Conservation (phyloP, 2,888 invertebrate genomes). For the Pammene aurita region DNA sequence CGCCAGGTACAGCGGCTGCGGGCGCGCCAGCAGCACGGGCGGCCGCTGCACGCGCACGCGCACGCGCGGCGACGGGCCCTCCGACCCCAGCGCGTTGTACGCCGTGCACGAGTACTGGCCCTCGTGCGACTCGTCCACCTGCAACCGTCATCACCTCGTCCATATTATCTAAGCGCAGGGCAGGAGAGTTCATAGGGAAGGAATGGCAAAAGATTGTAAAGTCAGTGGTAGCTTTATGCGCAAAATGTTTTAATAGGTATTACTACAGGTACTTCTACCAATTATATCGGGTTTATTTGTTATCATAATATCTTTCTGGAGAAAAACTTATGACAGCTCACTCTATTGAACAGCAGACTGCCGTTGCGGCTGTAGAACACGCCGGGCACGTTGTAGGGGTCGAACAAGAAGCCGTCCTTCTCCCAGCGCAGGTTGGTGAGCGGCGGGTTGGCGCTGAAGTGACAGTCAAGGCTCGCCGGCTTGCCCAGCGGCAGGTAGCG, state of each 20-base stretch:
- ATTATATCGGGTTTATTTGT: no score
- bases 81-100: constrained; percentile 93
- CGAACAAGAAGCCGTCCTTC: constrained; percentile 95
- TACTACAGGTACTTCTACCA: no score
- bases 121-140: constrained; percentile 92
- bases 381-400: constrained; percentile 94
- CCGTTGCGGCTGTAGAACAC: constrained; percentile 94
- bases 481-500: constrained; percentile 92
- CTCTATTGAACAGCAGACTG: constrained; percentile 90
- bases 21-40: constrained; percentile 91
- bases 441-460: constrained; percentile 96
- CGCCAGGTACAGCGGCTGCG: constrained; percentile 92
- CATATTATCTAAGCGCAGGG: no score
- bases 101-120: constrained; percentile 96
- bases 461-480: constrained; percentile 93
- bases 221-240: no score
- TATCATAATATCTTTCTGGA: no score
- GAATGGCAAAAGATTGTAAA: no score
- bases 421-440: constrained; percentile 95
- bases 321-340: constrained; percentile 42
- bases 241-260: no score
- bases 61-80: constrained; percentile 92
- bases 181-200: no score
- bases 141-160: constrained; percentile 14
- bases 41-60: constrained; percentile 93